Percentiles rank a stretch among this genome's conserved stretches.
phyloP scores from a whole-genome alignment of 2,113 vertebrate genomes.

The Felis catus region F.catus_Fca126_mat1.0 CM031413.1:77039501-77040000 shows the following conservation, averaged over 20 bases:
- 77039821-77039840: not conserved
- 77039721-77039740: not conserved
- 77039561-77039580: not conserved
- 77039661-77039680: not conserved
- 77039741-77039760: not conserved
- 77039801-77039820: not conserved
- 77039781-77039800: not conserved
- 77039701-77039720: not conserved
- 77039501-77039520: not conserved
- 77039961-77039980: not conserved
- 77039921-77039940: not conserved
- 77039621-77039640: not conserved
- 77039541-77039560: not conserved
- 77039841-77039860: not conserved
- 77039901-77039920: not conserved
- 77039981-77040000: not conserved
- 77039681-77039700: not conserved
- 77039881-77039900: not conserved
- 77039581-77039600: not conserved
- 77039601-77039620: not conserved
- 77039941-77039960: fast-evolving
- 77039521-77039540: not conserved
- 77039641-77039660: not conserved
- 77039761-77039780: not conserved
- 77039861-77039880: not conserved